phyloP scores from a whole-genome alignment of 2,888 invertebrate species.

The Heteromyza rotundicornis region DNA sequence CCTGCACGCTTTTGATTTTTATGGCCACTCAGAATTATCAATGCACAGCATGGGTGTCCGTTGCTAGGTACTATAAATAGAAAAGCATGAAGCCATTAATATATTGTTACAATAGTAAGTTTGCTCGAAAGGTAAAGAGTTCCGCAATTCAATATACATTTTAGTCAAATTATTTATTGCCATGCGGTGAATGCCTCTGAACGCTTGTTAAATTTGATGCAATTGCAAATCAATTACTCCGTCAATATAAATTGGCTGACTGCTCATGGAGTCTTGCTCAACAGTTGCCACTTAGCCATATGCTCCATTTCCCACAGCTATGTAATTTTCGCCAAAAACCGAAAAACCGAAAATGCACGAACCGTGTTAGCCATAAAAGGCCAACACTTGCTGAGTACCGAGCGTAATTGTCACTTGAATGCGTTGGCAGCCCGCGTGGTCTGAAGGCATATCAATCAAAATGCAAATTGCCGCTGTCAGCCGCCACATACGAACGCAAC shows the following conservation, averaged over 20 bases:
- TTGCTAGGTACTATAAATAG: too few species aligned
- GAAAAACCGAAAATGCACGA: too few species aligned
- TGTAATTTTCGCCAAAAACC: background rate
- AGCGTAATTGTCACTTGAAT: conserved; percentile 25
- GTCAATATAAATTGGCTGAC: too few species aligned
- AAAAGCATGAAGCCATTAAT: too few species aligned
- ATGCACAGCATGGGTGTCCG: too few species aligned
- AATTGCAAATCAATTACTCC: background rate
- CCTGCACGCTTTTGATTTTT: too few species aligned
- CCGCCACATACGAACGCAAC: background rate
- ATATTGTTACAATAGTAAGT: too few species aligned
- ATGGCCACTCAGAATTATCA: too few species aligned
- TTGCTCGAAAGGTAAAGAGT: too few species aligned
- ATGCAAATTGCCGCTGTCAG: conserved; percentile 10
- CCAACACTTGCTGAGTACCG: background rate
- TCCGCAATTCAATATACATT: too few species aligned
- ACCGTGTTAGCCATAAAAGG: conserved; percentile 23
- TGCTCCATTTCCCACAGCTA: background rate
- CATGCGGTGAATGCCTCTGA: background rate
- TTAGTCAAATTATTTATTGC: too few species aligned
- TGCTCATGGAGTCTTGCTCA: background rate
- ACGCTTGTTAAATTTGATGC: background rate
- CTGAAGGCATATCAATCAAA: conserved; percentile 8
- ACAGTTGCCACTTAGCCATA: background rate
- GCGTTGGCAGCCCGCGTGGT: background rate